Evolutionary conservation across 2,797 vertebrate genomes (phyloP).

Genomic region (Anomalospiza imberbis): DNA sequence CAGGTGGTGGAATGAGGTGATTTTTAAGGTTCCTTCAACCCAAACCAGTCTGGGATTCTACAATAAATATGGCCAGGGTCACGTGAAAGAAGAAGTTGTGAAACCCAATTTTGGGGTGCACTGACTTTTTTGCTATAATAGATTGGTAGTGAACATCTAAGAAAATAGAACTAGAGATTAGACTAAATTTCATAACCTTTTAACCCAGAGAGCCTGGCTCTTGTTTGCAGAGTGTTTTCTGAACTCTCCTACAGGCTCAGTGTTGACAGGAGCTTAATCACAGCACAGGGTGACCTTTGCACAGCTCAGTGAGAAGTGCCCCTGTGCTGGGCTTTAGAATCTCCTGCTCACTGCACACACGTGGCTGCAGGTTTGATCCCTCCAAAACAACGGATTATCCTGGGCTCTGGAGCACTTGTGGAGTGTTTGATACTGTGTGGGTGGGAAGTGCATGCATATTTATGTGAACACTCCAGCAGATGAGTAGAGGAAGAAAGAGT

Average conservation of each 20-base stretch:
- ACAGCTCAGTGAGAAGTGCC: not conserved
- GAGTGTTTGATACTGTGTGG: not conserved
- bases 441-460: not conserved
- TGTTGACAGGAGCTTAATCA: slow-evolving; percentile 53
- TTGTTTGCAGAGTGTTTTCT: slow-evolving; percentile 30
- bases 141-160: not conserved
- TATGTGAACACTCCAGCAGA: not conserved
- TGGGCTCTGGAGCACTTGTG: not conserved
- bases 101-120: not conserved
- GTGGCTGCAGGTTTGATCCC: not conserved
- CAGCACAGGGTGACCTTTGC: slow-evolving; percentile 50
- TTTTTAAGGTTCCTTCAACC: not conserved
- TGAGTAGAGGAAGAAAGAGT: not conserved
- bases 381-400: not conserved
- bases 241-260: slow-evolving; percentile 9
- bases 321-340: not conserved
- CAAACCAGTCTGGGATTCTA: not conserved
- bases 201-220: slow-evolving; percentile 37
- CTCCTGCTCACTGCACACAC: not conserved
- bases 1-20: no score
- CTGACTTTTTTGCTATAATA: not conserved
- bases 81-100: not conserved
- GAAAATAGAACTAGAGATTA: slow-evolving; percentile 39
- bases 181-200: slow-evolving; percentile 50
- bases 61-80: not conserved